Evolutionary conservation across 2,888 invertebrate species (phyloP).

Genomic region (Callinectes sapidus): DNA sequence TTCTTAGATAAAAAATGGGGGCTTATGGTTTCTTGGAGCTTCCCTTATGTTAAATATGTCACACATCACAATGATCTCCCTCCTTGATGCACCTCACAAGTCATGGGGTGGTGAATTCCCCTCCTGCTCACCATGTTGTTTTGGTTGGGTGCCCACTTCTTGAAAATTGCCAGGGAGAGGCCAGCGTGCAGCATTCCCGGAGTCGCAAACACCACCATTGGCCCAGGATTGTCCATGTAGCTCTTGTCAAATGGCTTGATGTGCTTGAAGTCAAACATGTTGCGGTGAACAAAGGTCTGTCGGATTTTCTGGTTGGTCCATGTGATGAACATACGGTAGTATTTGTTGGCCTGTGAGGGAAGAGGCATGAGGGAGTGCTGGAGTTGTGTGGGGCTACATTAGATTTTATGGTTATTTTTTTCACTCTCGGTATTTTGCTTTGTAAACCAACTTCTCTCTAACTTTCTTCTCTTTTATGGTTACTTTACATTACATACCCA

Average conservation of each 20-base stretch:
- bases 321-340: slow-evolving; percentile 99
- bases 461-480: no score
- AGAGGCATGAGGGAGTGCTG: neutral
- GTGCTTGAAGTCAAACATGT: slow-evolving; percentile 99
- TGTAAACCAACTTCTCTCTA: no score
- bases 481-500: no score
- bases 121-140: slow-evolving; percentile 87
- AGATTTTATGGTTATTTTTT: neutral
- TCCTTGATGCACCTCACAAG: neutral
- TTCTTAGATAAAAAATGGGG: no score
- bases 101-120: neutral
- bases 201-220: slow-evolving; percentile 99
- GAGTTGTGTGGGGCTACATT: neutral
- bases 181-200: slow-evolving; percentile 99
- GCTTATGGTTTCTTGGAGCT: no score
- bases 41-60: neutral
- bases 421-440: no score
- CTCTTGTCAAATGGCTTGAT: slow-evolving; percentile 97
- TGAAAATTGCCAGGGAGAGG: slow-evolving; percentile 96
- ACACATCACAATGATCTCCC: neutral
- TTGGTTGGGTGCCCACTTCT: slow-evolving; percentile 98
- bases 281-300: slow-evolving; percentile 98
- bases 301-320: slow-evolving; percentile 99
- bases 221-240: slow-evolving; percentile 95
- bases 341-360: slow-evolving; percentile 87